These are phyloP conservation scores for Eleutherodactylus coqui DNA, from an alignment of 2,797 vertebrate species.

Conservation along the genomic window DNA sequence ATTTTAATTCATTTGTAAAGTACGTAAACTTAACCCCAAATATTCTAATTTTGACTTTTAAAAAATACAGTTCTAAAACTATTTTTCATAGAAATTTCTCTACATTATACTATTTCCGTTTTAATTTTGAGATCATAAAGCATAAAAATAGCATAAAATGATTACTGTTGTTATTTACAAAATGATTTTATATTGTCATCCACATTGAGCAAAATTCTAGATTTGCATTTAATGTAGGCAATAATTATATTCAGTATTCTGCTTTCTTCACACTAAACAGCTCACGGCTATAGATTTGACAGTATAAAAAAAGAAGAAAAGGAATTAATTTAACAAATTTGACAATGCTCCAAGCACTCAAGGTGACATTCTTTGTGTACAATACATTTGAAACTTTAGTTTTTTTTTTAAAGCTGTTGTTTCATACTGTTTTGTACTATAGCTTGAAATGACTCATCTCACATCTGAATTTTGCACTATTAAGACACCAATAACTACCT, in stretches of 20 bases:
- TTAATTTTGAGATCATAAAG: background rate
- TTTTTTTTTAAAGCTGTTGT: background rate
- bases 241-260: conserved; percentile 5
- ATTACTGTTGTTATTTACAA: background rate
- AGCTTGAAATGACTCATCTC: too few relatives aligned
- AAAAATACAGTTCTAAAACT: background rate
- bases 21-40: too few relatives aligned
- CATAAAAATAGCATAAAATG: background rate
- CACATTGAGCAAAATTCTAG: background rate
- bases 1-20: too few relatives aligned
- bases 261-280: background rate
- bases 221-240: background rate
- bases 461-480: too few relatives aligned
- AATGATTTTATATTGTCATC: background rate
- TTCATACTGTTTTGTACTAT: background rate
- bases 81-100: background rate
- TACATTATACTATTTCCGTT: background rate
- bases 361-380: background rate
- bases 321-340: background rate
- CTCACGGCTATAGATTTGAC: background rate
- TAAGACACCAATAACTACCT: too few relatives aligned
- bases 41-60: too few relatives aligned
- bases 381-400: background rate
- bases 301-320: background rate
- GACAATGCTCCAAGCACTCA: background rate